Base-by-base conservation (phyloP, 2,113 vertebrate species). In the Phyllostomus hastatus region DNA sequence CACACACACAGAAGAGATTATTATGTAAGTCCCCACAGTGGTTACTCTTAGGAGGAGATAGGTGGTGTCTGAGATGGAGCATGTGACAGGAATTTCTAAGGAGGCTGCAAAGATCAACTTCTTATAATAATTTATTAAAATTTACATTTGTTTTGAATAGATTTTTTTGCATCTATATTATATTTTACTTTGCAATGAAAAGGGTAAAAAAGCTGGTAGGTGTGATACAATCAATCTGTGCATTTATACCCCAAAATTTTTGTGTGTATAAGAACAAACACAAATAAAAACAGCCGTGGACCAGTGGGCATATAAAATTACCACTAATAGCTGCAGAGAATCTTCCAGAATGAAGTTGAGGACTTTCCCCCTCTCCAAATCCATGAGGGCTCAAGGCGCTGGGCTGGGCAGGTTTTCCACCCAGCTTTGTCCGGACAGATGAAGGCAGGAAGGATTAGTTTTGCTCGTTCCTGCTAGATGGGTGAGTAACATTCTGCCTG, bases 361-460 rank as follows among this genome's bases (percentile, higher is more conserved):
- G 91, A n/a, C 46, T 93, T 24, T 94, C 24, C 52, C 54, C 12
- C 61, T 97, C 61, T 92, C 78, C 70, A 92, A 82, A 93, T 78
- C 67, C 1, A 2, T 43, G n/a, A 57, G 38, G 54, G 35, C 79
- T 72, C 31, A 50, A 95, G 64, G 82, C 22, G 64, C 83, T 15
- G 43, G 80, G 61, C 84, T 38, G 50, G 12, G 50, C 72, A 92
- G 66, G 7, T 85, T 52, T 92, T 94, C 90, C 95, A 33, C 61
- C 83, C 64, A 22, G 54, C 87, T 96, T 9, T 97, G 91, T 97
- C 95, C 92, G 96, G 96, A 97, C 94, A 98, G 90, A 97, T 80
- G 96, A 84, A 97, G 91, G 96, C 95, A 97, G 96, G 94, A 97
- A 97, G 85, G 95, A 97, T 97, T 97, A 98, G 83, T 76, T 96